These are phyloP conservation scores for Numenius phaeopus DNA, from an alignment of 2,797 vertebrate genomes.

Conservation along the genomic window DNA sequence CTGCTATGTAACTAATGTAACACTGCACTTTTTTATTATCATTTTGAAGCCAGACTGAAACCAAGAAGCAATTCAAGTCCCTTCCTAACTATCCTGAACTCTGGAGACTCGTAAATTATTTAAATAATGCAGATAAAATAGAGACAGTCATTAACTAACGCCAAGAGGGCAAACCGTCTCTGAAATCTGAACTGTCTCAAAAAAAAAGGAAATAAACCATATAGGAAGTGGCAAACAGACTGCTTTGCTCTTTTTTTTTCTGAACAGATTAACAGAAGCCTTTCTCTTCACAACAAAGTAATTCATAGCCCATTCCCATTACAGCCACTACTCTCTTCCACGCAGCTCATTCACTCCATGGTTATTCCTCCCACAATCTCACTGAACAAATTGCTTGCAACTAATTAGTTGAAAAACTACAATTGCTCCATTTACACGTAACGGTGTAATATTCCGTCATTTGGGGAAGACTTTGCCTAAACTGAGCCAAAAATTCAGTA, in stretches of 20 bases:
- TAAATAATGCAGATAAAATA: conserved; percentile 7
- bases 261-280: neutral
- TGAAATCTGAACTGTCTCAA: neutral
- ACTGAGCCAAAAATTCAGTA: neutral
- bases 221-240: neutral
- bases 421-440: neutral
- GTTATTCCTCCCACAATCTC: neutral
- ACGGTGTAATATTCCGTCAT: neutral
- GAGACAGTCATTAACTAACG: neutral
- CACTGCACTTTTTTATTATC: neutral
- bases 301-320: neutral
- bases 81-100: neutral
- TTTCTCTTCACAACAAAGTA: neutral
- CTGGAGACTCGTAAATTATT: neutral
- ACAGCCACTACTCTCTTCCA: neutral
- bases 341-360: neutral
- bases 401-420: conserved; percentile 2
- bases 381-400: neutral
- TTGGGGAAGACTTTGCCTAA: neutral
- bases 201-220: neutral
- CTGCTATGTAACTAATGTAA: neutral
- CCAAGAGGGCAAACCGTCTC: neutral
- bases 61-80: neutral
- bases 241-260: neutral
- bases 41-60: conserved; percentile 1